Evolutionary conservation across 2,113 vertebrate species (phyloP).

Genomic region (Ancistrus triradiatus): DNA sequence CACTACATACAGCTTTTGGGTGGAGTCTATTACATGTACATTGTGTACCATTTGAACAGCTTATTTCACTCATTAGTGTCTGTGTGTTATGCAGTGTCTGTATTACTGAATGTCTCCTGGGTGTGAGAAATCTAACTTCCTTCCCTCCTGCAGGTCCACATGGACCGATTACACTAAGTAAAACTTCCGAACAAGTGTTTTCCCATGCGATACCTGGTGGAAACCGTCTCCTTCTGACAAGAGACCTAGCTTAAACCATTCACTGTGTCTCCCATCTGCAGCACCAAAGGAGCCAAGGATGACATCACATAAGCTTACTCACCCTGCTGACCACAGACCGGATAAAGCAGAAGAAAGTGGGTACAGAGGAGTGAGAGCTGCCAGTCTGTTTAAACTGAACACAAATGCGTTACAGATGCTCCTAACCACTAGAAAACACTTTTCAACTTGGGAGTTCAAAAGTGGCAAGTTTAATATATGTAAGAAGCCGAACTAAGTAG

Average conservation of each 20-base stretch:
- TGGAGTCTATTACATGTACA: too few species aligned
- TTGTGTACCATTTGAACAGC: background rate
- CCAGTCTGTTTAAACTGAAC: background rate
- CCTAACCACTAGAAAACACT: background rate
- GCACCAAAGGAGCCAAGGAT: constrained; percentile 27
- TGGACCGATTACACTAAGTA: constrained; percentile 23
- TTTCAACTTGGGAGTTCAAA: too few species aligned
- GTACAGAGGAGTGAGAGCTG: constrained; percentile 5
- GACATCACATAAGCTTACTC: constrained; percentile 30
- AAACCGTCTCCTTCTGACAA: constrained; percentile 27
- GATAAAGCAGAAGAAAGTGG: background rate
- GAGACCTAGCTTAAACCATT: constrained; percentile 7
- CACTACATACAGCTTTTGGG: too few species aligned
- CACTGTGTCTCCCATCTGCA: constrained; percentile 16
- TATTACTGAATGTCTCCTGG: constrained; percentile 3
- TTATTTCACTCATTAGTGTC: background rate
- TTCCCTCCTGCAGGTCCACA: background rate
- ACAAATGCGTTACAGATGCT: constrained; percentile 1
- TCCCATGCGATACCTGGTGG: constrained; percentile 31
- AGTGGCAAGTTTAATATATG: too few species aligned
- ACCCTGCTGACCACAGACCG: constrained; percentile 7
- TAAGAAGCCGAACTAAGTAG: too few species aligned
- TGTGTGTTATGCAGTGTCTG: background rate
- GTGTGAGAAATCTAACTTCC: constrained; percentile 34
- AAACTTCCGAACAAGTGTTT: constrained; percentile 25